Conservation (phyloP, 2,113 vertebrate species). For the Todiramphus chloris region DNA sequence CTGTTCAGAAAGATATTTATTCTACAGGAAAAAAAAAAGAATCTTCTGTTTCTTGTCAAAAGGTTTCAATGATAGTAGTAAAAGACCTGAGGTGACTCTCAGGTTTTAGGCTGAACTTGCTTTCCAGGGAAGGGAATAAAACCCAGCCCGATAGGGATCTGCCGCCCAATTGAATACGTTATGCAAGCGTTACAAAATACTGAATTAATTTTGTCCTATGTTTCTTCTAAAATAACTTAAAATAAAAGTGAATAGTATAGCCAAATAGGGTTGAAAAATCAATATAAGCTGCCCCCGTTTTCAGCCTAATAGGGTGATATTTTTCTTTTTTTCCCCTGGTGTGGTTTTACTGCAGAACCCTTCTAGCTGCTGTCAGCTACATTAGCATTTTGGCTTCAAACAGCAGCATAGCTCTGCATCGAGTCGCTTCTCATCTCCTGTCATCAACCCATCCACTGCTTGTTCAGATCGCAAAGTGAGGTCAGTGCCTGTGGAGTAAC, state of each 20-base stretch:
- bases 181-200: neutral
- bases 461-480: neutral
- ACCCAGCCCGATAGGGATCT: neutral
- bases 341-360: neutral
- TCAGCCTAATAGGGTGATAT: too few relatives aligned
- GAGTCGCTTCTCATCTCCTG: neutral
- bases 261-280: too few relatives aligned
- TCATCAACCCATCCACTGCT: neutral
- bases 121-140: neutral
- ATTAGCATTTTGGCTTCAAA: neutral
- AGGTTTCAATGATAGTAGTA: neutral
- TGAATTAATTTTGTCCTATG: neutral
- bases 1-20: neutral
- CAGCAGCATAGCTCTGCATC: neutral
- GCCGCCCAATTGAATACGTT: rapidly evolving
- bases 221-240: slow-evolving; percentile 21
- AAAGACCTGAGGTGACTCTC: neutral
- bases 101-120: neutral
- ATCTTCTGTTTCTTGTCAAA: neutral
- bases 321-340: neutral
- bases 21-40: neutral
- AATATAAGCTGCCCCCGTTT: too few relatives aligned
- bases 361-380: neutral
- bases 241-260: neutral
- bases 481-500: neutral